Evolutionary conservation across 1,140 invertebrate genomes (phyloP), one percentile per base, ranked within the genome.

Genomic region (Cydia strobilella): DNA sequence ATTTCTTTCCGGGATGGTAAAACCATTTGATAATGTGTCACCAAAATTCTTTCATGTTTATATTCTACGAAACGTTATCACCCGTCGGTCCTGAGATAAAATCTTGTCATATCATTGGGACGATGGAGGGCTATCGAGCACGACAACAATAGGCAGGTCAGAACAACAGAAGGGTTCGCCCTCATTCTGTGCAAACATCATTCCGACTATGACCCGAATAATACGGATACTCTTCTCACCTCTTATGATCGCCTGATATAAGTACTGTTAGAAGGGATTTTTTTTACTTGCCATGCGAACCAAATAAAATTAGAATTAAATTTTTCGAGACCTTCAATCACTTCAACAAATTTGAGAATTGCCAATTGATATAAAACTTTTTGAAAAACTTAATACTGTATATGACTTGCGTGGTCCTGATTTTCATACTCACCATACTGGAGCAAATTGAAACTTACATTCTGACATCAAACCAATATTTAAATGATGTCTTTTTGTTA

Each of bases 141-240:
- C 54, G n/a, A n/a, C n/a, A 54, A 59, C 54, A 59, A 59, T 59
- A 23, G 54, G n/a, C 54, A 59, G 54, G 20, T 59, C 54, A 23
- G 15, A 59, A 59, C 54, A 59, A 59, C 54, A 59, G 54, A 59
- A 23, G 54, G 20, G 54, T 23, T 23, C 10, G 9, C 51, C 51
- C 51, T 54, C 51, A 18, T 59, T 23, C 1, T 59, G 54, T 18
- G 13, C 13, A 9, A 51, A 18, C 48, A 51, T 59, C 54, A 3
- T 59, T 23, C 10, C 12, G 20, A 10, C 7, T 59, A 59, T 59
- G 54, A 59, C 54, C 54, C 20, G 12, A 59, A 59, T 59, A 59
- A 59, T 54, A 18, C n/a, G 54, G 18, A 12, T 12, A 10, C 18
- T 23, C 18, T 23, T 59, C 15, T 59, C 51, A 18, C 20, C 54